Percentiles rank a stretch among this genome's conserved stretches.
Conservation (phyloP, 2,888 invertebrate genomes). For the Coremacera marginata region DNA sequence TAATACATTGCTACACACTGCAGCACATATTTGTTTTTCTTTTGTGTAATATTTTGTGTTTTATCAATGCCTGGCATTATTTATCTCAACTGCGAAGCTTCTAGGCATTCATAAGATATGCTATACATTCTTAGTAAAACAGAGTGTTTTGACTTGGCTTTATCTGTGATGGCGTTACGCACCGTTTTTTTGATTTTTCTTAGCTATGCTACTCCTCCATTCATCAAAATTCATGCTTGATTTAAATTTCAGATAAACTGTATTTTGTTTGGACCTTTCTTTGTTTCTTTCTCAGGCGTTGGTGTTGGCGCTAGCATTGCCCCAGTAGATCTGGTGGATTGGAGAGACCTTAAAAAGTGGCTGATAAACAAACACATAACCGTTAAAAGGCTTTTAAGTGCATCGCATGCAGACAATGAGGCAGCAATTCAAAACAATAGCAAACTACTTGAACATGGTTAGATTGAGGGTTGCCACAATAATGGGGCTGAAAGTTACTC, state of each 20-base stretch:
- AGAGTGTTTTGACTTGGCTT: neutral
- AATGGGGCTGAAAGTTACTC: neutral
- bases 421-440: neutral
- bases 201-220: neutral
- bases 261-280: neutral
- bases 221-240: constrained; percentile 2
- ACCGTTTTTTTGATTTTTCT: neutral
- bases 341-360: neutral
- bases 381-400: constrained; percentile 19
- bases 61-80: neutral
- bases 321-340: neutral
- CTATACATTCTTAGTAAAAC: neutral
- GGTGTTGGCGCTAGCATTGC: neutral
- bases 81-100: neutral
- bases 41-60: neutral
- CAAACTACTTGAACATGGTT: neutral
- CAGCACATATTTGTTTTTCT: neutral
- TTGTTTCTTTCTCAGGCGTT: neutral
- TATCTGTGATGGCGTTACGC: constrained; percentile 9
- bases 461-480: neutral
- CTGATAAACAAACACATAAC: neutral
- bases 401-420: neutral
- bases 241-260: constrained; percentile 22
- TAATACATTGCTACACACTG: neutral
- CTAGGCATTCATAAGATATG: neutral